These are phyloP conservation scores for Actenoides hombroni DNA, from an alignment of 2,113 vertebrate genomes.

Conservation along the genomic window DNA sequence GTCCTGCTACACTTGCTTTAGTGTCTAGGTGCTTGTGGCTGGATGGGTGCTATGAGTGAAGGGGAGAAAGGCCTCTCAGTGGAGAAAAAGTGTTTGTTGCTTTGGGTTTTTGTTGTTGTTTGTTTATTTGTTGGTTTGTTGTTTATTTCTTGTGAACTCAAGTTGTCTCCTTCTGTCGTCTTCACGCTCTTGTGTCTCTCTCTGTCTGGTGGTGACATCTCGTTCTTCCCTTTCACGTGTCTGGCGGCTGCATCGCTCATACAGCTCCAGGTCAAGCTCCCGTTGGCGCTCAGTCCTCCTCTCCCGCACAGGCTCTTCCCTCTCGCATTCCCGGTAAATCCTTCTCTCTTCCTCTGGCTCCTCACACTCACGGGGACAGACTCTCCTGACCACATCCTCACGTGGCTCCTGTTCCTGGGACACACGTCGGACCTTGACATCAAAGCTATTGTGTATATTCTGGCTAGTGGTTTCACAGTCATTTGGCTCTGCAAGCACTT, in stretches of 20 bases:
- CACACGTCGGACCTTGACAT: not conserved
- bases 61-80: not conserved
- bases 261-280: not conserved
- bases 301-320: fast-evolving
- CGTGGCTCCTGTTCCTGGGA: not conserved
- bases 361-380: too few species aligned
- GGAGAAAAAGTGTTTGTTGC: too few species aligned
- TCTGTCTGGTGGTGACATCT: fast-evolving
- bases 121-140: too few species aligned
- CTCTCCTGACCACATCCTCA: not conserved
- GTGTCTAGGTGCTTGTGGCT: not conserved
- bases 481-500: not conserved
- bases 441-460: not conserved
- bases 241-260: fast-evolving
- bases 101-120: not conserved
- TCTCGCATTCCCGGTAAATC: not conserved
- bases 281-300: fast-evolving
- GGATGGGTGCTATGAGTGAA: not conserved
- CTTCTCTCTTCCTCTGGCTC: not conserved
- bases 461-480: not conserved
- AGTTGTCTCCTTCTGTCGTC: not conserved
- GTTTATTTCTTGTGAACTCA: too few species aligned
- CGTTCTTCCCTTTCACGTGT: fast-evolving
- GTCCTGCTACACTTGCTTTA: not conserved
- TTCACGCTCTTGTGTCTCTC: fast-evolving